Conservation (phyloP, 2,888 invertebrate species). For the Drosophila kuntzei region DNA sequence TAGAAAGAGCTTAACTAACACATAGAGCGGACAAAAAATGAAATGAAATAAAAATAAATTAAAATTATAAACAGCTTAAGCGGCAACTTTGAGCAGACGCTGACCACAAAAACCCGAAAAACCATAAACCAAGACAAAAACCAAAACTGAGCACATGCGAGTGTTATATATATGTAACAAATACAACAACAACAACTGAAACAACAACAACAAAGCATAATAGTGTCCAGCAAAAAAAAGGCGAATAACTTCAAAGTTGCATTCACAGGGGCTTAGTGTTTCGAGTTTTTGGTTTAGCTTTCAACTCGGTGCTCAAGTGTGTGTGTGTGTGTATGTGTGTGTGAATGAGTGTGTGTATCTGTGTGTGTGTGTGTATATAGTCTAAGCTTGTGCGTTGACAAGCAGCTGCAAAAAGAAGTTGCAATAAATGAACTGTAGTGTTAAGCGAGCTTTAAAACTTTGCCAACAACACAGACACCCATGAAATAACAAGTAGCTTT, state of each 20-base stretch:
- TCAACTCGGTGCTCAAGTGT: conserved; percentile 20
- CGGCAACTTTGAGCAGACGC: conserved; percentile 48
- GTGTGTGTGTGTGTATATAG: conserved; percentile 24
- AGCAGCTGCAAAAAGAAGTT: conserved; percentile 50
- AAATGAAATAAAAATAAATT: conserved; percentile 57
- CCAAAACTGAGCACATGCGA: conserved; percentile 31
- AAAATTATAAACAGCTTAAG: conserved; percentile 75
- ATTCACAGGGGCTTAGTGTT: conserved; percentile 67
- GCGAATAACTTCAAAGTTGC: conserved; percentile 65
- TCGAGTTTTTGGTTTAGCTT: conserved; percentile 67
- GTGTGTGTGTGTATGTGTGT: conserved; percentile 16
- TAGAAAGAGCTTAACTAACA: conserved; percentile 48
- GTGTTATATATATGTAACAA: conserved; percentile 18
- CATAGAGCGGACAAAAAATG: conserved; percentile 12
- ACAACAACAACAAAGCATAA: conserved; percentile 14
- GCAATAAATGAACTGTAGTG: conserved; percentile 62
- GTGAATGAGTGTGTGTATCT: conserved; percentile 18
- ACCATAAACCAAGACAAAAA: conserved; percentile 75
- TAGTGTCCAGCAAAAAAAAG: conserved; percentile 51
- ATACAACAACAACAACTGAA: conserved; percentile 26
- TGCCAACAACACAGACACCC: conserved; percentile 32
- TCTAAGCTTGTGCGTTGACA: conserved; percentile 52
- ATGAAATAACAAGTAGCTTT: conserved; percentile 50
- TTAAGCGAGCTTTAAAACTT: conserved; percentile 55
- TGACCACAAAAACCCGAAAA: conserved; percentile 47